These are phyloP conservation scores for Nineta flava DNA, from an alignment of 2,888 invertebrate genomes.

Conservation along the genomic window DNA sequence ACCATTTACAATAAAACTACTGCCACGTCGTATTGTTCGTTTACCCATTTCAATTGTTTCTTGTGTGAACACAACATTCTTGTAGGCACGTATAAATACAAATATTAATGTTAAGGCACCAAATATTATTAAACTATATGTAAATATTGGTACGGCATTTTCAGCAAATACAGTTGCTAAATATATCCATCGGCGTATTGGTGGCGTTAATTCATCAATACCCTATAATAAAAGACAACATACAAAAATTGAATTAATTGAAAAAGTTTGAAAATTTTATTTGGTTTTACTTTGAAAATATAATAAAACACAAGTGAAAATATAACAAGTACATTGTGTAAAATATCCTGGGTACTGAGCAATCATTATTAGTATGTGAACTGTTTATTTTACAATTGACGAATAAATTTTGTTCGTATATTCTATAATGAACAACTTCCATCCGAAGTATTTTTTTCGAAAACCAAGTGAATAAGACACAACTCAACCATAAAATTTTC, in stretches of 20 bases:
- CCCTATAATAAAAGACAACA: conserved; percentile 44
- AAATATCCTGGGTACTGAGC: too few species aligned
- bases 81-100: conserved; percentile 58
- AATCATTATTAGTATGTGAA: too few species aligned
- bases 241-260: neutral
- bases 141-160: conserved; percentile 47
- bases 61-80: conserved; percentile 51
- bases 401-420: too few species aligned
- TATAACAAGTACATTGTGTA: neutral
- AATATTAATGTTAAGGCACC: conserved; percentile 48
- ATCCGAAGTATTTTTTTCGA: too few species aligned
- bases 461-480: too few species aligned
- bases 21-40: conserved; percentile 50
- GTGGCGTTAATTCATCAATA: conserved; percentile 57
- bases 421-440: too few species aligned
- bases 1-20: conserved; percentile 39
- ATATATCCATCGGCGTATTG: conserved; percentile 70
- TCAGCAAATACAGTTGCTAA: conserved; percentile 65
- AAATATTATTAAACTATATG: conserved; percentile 54
- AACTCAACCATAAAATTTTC: too few species aligned
- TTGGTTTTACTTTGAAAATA: neutral
- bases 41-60: conserved; percentile 66
- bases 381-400: too few species aligned
- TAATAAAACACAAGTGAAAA: neutral
- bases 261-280: neutral